Evolutionary conservation across 1,140 invertebrate genomes (phyloP).

Genomic region (Oryctes rhinoceros): DNA sequence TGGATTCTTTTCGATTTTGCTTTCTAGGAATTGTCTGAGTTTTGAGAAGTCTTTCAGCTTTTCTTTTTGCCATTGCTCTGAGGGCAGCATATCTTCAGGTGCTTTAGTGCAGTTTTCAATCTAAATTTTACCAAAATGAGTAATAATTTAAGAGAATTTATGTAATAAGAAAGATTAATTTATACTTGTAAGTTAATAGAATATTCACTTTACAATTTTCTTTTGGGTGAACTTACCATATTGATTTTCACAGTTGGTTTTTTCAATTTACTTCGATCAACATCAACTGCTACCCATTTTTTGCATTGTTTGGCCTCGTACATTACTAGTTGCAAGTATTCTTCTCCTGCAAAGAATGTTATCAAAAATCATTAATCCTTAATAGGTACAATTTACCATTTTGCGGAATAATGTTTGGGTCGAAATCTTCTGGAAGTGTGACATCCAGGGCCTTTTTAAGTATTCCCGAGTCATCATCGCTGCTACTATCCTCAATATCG

Average conservation of each 20-base stretch:
- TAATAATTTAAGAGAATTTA: too few relatives aligned
- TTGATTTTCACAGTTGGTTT: slow-evolving; percentile 50
- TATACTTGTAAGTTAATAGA: too few relatives aligned
- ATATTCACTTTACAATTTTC: too few relatives aligned
- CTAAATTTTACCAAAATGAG: slow-evolving; percentile 41
- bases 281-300: slow-evolving; percentile 51
- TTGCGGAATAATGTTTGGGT: slow-evolving; percentile 55
- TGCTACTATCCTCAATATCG: slow-evolving; percentile 43
- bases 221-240: slow-evolving; percentile 43
- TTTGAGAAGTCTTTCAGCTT: slow-evolving; percentile 58
- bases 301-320: slow-evolving; percentile 56
- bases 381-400: slow-evolving; percentile 51
- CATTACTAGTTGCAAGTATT: slow-evolving; percentile 59
- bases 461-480: slow-evolving; percentile 51
- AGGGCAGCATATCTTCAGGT: slow-evolving; percentile 53
- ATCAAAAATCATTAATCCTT: background rate
- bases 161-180: too few relatives aligned
- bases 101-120: slow-evolving; percentile 48
- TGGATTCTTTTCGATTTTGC: slow-evolving; percentile 44
- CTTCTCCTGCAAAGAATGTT: slow-evolving; percentile 53
- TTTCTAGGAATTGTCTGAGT: slow-evolving; percentile 52
- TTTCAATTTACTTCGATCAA: slow-evolving; percentile 51
- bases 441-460: slow-evolving; percentile 56
- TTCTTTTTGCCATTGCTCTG: slow-evolving; percentile 58
- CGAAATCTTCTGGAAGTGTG: slow-evolving; percentile 56